These are phyloP conservation scores for Parauchenoglanis punctatus DNA, from an alignment of 2,797 vertebrate genomes.

Conservation along the genomic window DNA sequence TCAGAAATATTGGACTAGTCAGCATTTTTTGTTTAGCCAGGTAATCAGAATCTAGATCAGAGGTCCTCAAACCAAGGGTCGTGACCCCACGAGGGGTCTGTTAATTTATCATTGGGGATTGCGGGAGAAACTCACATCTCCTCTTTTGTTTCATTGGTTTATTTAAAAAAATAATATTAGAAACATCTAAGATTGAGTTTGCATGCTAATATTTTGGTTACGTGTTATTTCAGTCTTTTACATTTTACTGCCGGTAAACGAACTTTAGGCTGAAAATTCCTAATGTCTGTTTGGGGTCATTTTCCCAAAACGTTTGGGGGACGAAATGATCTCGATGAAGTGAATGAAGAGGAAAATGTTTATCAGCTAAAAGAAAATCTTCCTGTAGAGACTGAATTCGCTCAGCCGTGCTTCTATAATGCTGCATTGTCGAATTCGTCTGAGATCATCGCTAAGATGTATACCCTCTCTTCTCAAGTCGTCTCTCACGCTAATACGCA, in stretches of 20 bases:
- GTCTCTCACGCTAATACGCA: neutral
- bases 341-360: neutral
- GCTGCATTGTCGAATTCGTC: neutral
- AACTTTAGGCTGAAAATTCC: neutral
- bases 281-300: neutral
- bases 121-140: neutral
- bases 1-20: neutral
- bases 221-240: neutral
- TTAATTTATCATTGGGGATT: neutral
- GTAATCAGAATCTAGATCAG: neutral
- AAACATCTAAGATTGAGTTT: neutral
- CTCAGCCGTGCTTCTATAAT: neutral
- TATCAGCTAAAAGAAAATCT: neutral
- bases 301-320: neutral
- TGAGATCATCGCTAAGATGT: neutral
- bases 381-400: neutral
- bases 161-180: neutral
- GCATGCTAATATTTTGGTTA: neutral
- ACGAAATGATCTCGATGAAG: neutral
- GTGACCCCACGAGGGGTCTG: neutral
- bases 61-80: neutral
- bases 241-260: too few species aligned
- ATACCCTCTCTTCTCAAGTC: neutral
- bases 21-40: neutral
- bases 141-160: neutral